phyloP scores from a whole-genome alignment of 2,113 vertebrate species.

The Tragelaphus imberbis region DNA sequence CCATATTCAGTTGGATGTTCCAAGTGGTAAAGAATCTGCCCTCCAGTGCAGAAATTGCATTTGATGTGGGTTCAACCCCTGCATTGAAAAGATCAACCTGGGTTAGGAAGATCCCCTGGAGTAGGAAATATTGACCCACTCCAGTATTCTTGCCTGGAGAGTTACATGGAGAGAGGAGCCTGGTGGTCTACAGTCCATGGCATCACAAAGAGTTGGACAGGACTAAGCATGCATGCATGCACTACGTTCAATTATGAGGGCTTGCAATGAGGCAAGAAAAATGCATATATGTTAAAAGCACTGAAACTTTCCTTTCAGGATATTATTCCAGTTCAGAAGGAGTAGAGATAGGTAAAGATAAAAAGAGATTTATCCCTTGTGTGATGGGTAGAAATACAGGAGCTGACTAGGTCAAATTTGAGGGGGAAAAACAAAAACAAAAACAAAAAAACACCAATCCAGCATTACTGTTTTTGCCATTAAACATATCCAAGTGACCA shows the following conservation, averaged over 20 bases:
- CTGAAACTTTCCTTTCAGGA: background rate
- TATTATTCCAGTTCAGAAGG: background rate
- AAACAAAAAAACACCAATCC: background rate
- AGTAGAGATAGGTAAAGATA: background rate
- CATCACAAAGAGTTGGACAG: background rate
- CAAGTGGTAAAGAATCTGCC: background rate
- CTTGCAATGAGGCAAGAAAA: background rate
- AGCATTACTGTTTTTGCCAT: background rate
- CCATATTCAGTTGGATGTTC: background rate
- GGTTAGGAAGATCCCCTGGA: background rate
- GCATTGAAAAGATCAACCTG: background rate
- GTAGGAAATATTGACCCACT: background rate
- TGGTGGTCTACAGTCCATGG: background rate
- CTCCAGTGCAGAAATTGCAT: background rate
- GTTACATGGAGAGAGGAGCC: background rate
- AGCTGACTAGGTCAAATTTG: background rate
- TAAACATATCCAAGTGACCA: background rate
- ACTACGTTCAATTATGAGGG: background rate
- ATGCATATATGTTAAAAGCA: background rate
- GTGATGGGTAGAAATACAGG: background rate
- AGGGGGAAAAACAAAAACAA: background rate
- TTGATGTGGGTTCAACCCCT: background rate
- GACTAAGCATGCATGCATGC: background rate
- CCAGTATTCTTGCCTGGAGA: background rate
- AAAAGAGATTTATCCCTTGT: background rate